Conservation (phyloP, 2,797 vertebrate genomes). For the Clarias laeviceps region DNA sequence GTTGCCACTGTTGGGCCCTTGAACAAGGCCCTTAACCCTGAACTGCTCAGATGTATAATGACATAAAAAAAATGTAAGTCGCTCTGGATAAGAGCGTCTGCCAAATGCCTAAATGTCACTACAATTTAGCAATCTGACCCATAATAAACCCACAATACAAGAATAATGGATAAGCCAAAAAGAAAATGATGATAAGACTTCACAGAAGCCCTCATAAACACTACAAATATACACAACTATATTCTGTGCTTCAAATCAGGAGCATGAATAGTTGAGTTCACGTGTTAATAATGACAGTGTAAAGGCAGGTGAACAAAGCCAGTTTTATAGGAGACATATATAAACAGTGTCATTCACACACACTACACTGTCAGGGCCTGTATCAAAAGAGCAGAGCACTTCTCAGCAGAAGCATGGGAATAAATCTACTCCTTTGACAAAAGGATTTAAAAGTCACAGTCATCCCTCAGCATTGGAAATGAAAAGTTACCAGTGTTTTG, state of each 20-base stretch:
- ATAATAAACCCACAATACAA: neutral
- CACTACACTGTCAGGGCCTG: constrained; percentile 52
- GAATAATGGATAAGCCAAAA: neutral
- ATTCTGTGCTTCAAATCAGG: neutral
- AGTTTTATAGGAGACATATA: constrained; percentile 53
- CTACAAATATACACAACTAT: neutral
- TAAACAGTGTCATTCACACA: constrained; percentile 50
- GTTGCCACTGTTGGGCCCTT: too few relatives aligned
- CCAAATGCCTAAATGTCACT: too few relatives aligned
- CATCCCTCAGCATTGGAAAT: constrained; percentile 45
- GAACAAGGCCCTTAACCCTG: too few relatives aligned
- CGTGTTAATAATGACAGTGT: constrained; percentile 37
- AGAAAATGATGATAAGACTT: neutral
- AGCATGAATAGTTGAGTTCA: neutral
- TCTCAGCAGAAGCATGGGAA: constrained; percentile 45
- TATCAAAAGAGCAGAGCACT: constrained; percentile 50
- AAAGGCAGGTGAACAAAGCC: constrained; percentile 40
- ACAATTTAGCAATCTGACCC: neutral
- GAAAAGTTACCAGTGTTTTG: constrained; percentile 55
- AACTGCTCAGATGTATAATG: too few relatives aligned
- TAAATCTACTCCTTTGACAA: constrained; percentile 47
- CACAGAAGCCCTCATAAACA: neutral
- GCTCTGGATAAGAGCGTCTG: too few relatives aligned
- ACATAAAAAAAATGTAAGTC: too few relatives aligned
- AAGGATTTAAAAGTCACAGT: constrained; percentile 50